Evolutionary conservation across 1,140 invertebrate genomes (phyloP), one percentile per base, ranked within the genome.

Genomic region (Druon quercuslanigerum): DNA sequence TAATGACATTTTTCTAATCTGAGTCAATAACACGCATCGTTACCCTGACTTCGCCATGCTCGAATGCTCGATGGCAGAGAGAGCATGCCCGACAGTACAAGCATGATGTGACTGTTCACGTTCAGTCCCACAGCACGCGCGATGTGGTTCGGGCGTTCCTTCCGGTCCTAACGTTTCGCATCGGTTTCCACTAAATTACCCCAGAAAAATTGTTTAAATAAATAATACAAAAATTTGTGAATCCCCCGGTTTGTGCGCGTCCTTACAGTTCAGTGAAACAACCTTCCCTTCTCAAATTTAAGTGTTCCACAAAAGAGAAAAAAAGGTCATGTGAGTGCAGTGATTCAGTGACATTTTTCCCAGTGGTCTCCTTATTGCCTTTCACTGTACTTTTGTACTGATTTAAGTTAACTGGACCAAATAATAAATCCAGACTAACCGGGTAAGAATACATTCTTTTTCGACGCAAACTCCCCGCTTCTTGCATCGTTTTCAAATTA

Each of bases 81-180:
- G 78, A 77, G 71, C 71, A 66, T 66, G 60, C 60, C 60, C 60
- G 60, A 66, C 73, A 80, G 81, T 51, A 78, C 71, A 81, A 52
- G 76, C 81, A 78, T 82, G 81, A 84, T 83, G 80, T 76, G 76
- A 75, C 79, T 82, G 79, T 83, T 87, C 80, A 78, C 76, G 74
- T 77, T 86, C 79, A 82, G 79, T 83, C 73, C 79, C 74, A 87
- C 79, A 84, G 77, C 79, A 84, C 83, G 79, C 81, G 85, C 83
- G 84, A 84, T 77, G 73, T 83, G 84, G 86, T 75, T 78, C 85
- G 81, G 85, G 83, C 79, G 83, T 74, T 60, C 60, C 60, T 74
- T 71, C 54, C 72, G 66, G 51, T 33, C n/a, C 51, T 54, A 51
- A 73, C 33, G 40, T 66, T 60, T 4, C 20, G 20, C n/a, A 66